phyloP scores from a whole-genome alignment of 2,888 invertebrate genomes.

The Sphaerophoria rueppellii region DNA sequence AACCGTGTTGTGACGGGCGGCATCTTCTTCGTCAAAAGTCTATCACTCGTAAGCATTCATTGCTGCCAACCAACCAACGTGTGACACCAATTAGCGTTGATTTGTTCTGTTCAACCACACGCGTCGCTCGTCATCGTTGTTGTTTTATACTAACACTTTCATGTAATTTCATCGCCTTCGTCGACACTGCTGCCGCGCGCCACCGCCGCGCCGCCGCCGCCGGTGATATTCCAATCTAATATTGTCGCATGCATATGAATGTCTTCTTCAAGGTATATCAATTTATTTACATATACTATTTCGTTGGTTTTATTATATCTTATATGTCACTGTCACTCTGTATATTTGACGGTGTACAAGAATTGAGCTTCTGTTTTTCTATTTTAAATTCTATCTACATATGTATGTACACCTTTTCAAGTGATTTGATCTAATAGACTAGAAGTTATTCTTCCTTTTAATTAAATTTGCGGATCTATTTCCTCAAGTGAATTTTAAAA shows the following conservation, averaged over 20 bases:
- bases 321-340: conserved; percentile 6
- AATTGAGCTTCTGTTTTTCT: not conserved
- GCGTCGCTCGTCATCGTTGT: not conserved
- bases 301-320: not conserved
- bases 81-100: conserved; percentile 56
- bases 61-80: conserved; percentile 21
- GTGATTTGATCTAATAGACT: conserved; percentile 15
- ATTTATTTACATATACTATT: too few species aligned
- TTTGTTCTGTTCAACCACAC: conserved; percentile 53
- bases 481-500: not conserved
- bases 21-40: not conserved
- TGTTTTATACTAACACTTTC: conserved; percentile 27
- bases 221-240: too few species aligned
- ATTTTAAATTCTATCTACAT: too few species aligned
- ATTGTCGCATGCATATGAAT: too few species aligned
- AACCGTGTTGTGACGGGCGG: too few species aligned
- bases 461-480: conserved; percentile 8
- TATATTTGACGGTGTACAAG: not conserved
- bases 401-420: not conserved
- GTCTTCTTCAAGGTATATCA: too few species aligned
- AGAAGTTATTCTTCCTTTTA: conserved; percentile 17
- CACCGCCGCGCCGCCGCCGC: too few species aligned
- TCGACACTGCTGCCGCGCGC: too few species aligned
- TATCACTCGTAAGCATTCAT: conserved; percentile 5
- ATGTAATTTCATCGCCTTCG: too few species aligned